Conservation (phyloP, 1,140 invertebrate genomes). For the Stegodyphus dumicola region DNA sequence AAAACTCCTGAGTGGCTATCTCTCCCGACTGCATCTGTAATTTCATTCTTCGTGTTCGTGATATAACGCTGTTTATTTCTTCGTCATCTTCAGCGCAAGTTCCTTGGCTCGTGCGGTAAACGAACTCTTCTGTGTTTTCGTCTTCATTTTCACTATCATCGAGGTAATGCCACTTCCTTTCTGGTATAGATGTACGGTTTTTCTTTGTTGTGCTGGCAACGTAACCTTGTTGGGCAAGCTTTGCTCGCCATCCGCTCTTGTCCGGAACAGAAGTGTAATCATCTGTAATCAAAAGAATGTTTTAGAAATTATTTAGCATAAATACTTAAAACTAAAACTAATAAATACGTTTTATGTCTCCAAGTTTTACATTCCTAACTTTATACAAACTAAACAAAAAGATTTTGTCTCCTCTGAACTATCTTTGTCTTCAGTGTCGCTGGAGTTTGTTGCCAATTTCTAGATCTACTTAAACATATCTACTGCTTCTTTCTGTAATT, state of each 20-base stretch:
- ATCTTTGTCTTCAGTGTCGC: too few species aligned
- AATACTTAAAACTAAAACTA: neutral
- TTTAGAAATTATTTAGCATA: neutral
- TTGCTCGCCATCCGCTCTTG: constrained; percentile 3
- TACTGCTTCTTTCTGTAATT: too few species aligned
- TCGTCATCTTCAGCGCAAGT: neutral
- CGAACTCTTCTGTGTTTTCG: neutral
- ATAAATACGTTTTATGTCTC: neutral
- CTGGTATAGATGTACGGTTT: neutral
- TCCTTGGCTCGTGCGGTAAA: constrained; percentile 7
- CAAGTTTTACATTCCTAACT: neutral
- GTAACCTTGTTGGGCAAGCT: constrained; percentile 27
- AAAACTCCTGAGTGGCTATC: neutral
- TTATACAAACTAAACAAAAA: neutral
- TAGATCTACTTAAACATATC: too few species aligned
- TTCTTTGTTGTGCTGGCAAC: constrained; percentile 10
- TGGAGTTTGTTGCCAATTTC: too few species aligned
- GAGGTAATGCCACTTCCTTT: constrained; percentile 37
- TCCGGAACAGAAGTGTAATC: neutral
- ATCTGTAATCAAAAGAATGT: neutral
- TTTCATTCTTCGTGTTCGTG: constrained; percentile 21
- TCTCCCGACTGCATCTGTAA: neutral
- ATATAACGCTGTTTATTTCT: constrained; percentile 28
- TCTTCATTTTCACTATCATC: constrained; percentile 11
- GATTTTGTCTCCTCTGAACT: too few species aligned